Percentiles rank a stretch among this genome's conserved stretches.
These are phyloP conservation scores for Conops quadrifasciatus DNA, from an alignment of 2,888 invertebrate species.

Conservation along the genomic window DNA sequence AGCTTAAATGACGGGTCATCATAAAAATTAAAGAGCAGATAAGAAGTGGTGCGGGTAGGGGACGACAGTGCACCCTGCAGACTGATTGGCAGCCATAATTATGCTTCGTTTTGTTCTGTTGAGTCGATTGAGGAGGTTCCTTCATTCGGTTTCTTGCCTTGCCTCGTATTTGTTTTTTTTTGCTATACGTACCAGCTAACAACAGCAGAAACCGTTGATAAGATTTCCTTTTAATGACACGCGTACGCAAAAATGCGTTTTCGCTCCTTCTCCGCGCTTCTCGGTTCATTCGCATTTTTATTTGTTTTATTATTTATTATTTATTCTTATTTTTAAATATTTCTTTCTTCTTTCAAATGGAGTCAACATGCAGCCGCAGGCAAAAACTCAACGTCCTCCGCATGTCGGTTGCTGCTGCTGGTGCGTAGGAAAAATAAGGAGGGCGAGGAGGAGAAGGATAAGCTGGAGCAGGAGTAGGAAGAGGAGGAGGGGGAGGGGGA, in stretches of 20 bases:
- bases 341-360: not conserved
- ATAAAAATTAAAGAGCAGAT: conserved; percentile 3
- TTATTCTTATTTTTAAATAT: conserved; percentile 2
- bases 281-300: not conserved
- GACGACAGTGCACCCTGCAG: conserved; percentile 1
- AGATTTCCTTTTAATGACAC: not conserved
- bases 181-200: too few relatives aligned
- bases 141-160: not conserved
- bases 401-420: not conserved
- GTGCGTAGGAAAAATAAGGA: not conserved
- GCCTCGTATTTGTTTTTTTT: not conserved
- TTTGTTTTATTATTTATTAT: not conserved
- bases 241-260: not conserved
- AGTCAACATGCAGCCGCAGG: not conserved
- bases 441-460: too few relatives aligned
- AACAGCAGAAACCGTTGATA: not conserved
- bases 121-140: too few relatives aligned
- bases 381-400: not conserved
- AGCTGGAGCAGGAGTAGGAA: too few relatives aligned
- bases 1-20: conserved; percentile 9
- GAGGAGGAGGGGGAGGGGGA: too few relatives aligned
- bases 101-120: too few relatives aligned
- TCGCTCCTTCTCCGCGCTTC: not conserved
- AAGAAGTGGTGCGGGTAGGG: not conserved
- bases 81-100: conserved; percentile 4